Evolutionary conservation across 2,888 invertebrate species (phyloP).

Genomic region (Lacanobia wlatinum): DNA sequence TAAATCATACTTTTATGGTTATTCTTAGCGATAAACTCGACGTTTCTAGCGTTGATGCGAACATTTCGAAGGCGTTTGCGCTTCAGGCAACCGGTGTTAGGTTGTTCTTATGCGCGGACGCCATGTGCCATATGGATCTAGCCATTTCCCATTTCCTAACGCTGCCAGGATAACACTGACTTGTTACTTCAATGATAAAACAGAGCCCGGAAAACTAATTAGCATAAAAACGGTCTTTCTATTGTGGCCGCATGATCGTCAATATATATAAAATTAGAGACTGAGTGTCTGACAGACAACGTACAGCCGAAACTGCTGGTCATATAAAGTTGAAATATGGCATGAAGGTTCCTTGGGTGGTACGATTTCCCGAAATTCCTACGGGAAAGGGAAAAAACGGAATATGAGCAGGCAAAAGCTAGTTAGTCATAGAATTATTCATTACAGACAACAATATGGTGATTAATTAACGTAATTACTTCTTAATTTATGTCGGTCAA

Average conservation of each 20-base stretch:
- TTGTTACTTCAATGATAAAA: conserved; percentile 25
- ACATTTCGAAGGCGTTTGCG: conserved; percentile 55
- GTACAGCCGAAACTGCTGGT: no score
- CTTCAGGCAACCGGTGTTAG: conserved; percentile 27
- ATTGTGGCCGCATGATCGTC: conserved; percentile 6
- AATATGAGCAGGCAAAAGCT: no score
- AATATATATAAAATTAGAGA: no score
- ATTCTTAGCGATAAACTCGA: conserved; percentile 83
- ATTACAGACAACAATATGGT: conserved; percentile 22
- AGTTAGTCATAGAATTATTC: conserved; percentile 14
- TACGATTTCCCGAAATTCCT: no score
- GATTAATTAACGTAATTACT: conserved; percentile 17
- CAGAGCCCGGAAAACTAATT: background rate
- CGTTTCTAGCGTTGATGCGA: conserved; percentile 69
- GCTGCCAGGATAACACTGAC: conserved; percentile 21
- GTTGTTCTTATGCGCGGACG: conserved; percentile 44
- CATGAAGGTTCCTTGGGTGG: no score
- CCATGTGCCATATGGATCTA: conserved; percentile 9
- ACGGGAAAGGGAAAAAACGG: no score
- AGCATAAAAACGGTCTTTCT: conserved; percentile 7
- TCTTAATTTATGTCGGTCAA: conserved; percentile 6
- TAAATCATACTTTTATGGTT: conserved; percentile 88
- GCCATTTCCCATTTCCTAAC: conserved; percentile 21
- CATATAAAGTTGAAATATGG: no score
- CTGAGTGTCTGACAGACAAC: no score